phyloP scores from a whole-genome alignment of 1,140 invertebrate species.

The Drosophila repleta region DNA sequence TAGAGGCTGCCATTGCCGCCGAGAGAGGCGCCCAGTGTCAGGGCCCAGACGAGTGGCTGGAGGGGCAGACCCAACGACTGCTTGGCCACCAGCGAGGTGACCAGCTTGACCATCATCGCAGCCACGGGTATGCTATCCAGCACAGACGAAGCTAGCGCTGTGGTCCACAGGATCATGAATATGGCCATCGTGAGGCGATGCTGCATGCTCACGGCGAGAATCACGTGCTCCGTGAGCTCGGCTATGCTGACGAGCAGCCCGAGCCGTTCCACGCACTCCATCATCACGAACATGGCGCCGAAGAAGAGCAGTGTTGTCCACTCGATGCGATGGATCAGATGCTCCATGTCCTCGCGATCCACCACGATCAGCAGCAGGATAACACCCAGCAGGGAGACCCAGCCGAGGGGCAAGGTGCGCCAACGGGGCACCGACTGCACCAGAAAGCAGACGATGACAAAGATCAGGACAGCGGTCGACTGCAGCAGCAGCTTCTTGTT shows the following conservation, averaged over 20 bases:
- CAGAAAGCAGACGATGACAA: conserved; percentile 89
- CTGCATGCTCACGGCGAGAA: conserved; percentile 86
- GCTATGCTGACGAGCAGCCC: conserved; percentile 90
- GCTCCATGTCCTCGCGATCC: conserved; percentile 88
- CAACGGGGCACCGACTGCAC: conserved; percentile 88
- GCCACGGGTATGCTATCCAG: conserved; percentile 93
- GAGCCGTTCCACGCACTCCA: conserved; percentile 90
- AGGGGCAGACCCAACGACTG: conserved; percentile 87
- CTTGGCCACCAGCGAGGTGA: conserved; percentile 87
- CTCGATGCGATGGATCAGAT: conserved; percentile 89
- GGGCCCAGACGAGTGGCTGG: conserved; percentile 89
- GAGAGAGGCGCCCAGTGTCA: conserved; percentile 91
- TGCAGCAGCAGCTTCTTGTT: conserved; percentile 88
- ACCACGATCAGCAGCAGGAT: conserved; percentile 88
- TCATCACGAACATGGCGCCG: conserved; percentile 91
- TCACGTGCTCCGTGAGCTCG: conserved; percentile 87
- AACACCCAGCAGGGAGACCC: conserved; percentile 90
- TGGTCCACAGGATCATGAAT: conserved; percentile 90
- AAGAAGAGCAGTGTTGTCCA: conserved; percentile 93
- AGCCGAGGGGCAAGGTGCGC: conserved; percentile 87
- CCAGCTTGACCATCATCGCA: conserved; percentile 92
- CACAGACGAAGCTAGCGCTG: conserved; percentile 90
- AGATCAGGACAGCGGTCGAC: conserved; percentile 86
- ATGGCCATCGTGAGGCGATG: conserved; percentile 89
- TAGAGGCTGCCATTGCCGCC: conserved; percentile 93